Conservation (phyloP, 2,113 vertebrate genomes). For the Nycticorax nycticorax region DNA sequence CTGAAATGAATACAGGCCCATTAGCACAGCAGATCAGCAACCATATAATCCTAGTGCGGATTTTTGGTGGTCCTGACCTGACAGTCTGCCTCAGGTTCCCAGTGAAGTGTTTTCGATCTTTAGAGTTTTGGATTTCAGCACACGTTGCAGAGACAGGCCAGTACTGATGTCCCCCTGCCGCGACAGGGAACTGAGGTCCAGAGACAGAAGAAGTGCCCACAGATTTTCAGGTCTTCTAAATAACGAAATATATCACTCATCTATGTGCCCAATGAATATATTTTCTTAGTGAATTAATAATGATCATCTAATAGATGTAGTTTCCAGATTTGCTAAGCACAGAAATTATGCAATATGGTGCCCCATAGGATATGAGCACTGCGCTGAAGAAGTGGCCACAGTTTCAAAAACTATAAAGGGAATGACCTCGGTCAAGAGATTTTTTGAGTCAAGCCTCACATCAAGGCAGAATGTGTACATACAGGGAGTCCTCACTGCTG, state of each 20-base stretch:
- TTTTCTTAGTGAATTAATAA: not conserved
- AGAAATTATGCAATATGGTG: not conserved
- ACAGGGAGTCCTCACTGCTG: not conserved
- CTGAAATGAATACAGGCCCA: not conserved
- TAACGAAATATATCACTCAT: not conserved
- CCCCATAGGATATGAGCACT: not conserved
- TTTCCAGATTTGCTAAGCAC: not conserved
- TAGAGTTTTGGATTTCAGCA: not conserved
- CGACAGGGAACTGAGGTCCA: not conserved
- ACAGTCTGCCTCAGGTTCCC: not conserved
- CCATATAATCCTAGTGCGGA: not conserved
- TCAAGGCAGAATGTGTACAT: not conserved
- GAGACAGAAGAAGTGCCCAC: not conserved
- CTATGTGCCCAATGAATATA: not conserved
- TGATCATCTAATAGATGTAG: not conserved
- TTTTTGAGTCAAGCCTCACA: not conserved
- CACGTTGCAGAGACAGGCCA: not conserved
- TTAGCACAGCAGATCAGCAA: not conserved
- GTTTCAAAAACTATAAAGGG: not conserved
- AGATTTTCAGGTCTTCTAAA: not conserved
- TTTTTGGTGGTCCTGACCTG: not conserved
- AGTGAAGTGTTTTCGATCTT: not conserved
- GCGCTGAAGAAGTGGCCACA: not conserved
- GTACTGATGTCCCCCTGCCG: not conserved
- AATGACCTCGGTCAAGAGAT: not conserved